phyloP scores from a whole-genome alignment of 1,140 invertebrate species.

The Penaeus indicus region DNA sequence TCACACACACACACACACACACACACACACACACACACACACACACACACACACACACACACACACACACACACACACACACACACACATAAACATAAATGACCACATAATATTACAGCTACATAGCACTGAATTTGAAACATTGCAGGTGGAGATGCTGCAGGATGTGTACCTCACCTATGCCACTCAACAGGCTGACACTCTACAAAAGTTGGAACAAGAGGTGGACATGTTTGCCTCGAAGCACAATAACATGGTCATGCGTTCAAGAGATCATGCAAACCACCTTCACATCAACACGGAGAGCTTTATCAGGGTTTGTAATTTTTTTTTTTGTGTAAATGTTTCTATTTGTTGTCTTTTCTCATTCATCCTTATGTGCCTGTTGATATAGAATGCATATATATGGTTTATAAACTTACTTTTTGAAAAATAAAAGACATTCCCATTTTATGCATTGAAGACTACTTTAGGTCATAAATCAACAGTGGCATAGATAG shows the following conservation, averaged over 20 bases:
- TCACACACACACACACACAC: neutral
- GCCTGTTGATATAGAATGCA: neutral
- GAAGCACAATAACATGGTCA: conserved; percentile 63
- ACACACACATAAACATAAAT: neutral
- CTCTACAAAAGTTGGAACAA: conserved; percentile 59
- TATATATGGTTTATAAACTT: neutral
- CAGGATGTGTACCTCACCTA: conserved; percentile 64
- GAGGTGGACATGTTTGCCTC: conserved; percentile 61
- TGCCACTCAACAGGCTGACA: conserved; percentile 61
- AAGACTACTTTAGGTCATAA: no score
- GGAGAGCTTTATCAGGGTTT: conserved; percentile 64
- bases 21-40: neutral
- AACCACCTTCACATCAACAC: conserved; percentile 60
- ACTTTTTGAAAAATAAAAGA: no score
- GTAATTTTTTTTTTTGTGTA: neutral
- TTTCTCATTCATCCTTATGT: neutral
- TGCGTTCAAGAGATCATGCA: conserved; percentile 57
- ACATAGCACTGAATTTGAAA: no score
- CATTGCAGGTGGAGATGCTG: conserved; percentile 63
- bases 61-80: neutral
- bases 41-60: neutral
- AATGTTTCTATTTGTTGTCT: neutral
- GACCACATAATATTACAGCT: no score
- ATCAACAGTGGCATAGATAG: no score
- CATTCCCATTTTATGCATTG: no score